These are phyloP conservation scores for Drosophila hamatofila DNA, from an alignment of 2,888 invertebrate genomes.

Conservation along the genomic window DNA sequence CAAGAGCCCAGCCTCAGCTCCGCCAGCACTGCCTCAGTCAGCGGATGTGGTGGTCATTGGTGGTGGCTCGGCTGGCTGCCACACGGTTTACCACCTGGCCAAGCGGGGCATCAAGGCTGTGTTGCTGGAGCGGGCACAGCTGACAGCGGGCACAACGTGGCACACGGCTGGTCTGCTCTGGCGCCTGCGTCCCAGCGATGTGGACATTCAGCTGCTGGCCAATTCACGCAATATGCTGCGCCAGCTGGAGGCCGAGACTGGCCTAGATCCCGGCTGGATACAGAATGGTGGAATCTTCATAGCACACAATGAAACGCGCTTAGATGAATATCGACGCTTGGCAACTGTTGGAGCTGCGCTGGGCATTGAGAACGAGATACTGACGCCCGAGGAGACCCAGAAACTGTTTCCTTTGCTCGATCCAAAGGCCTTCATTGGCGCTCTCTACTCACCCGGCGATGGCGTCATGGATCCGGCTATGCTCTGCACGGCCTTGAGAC, in stretches of 20 bases:
- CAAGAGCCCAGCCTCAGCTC: not conserved
- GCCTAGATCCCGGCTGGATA: constrained; percentile 93
- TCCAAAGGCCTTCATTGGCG: constrained; percentile 90
- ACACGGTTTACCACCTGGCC: constrained; percentile 87
- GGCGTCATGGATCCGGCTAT: constrained; percentile 94
- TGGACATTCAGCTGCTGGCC: constrained; percentile 92
- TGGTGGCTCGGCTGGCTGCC: constrained; percentile 95
- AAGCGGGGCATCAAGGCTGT: constrained; percentile 87
- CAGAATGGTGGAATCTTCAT: constrained; percentile 96
- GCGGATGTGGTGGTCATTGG: constrained; percentile 93
- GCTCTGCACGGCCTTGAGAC: constrained; percentile 90
- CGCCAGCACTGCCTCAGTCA: constrained; percentile 30
- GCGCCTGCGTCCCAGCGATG: constrained; percentile 93
- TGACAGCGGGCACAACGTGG: constrained; percentile 89
- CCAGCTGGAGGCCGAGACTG: constrained; percentile 91
- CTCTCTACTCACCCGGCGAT: constrained; percentile 92
- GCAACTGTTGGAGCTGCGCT: constrained; percentile 92
- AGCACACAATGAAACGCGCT: constrained; percentile 90
- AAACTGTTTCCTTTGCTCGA: constrained; percentile 92
- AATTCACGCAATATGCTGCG: constrained; percentile 90
- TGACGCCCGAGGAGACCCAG: constrained; percentile 90
- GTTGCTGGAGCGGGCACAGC: constrained; percentile 89
- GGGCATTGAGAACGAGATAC: constrained; percentile 90
- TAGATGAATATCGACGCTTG: constrained; percentile 93
- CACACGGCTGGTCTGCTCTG: constrained; percentile 89